Base-by-base conservation (phyloP, 2,797 vertebrate species). In the Clarias laeviceps region DNA sequence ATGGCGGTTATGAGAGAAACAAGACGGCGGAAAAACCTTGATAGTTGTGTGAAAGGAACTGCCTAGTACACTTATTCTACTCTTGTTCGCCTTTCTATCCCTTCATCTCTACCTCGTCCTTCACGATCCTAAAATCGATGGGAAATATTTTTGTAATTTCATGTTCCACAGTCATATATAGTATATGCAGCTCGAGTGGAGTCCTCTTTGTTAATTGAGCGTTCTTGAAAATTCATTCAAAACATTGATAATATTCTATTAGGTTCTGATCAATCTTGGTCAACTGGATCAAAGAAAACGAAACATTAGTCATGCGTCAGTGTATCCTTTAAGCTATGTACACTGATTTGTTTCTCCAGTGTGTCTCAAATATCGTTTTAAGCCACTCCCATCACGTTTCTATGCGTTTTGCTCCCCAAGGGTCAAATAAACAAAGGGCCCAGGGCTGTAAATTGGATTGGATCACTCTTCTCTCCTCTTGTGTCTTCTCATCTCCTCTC, bases 331-430 rank as follows among this genome's bases (percentile, higher is more conserved):
- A 56, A 40, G 32, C 54, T 45, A 59, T 45, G 64, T 22, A 79
- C 34, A 62, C n/a, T 29, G 62, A 40, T 70, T 61, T 32, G 54
- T 78, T 77, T 62, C 69, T 74, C 5, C 2, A 18, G 5, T 64
- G 37, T 45, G 32, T 80, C 56, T 40, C 54, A 79, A 84, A 84
- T 34, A 34, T 84, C 62, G 79, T 78, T 79, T 78, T 40, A 66
- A 84, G 17, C 50, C n/a, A 50, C 34, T 9, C 32, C 34, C 59
- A 27, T 32, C n/a, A 62, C 20, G 29, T 68, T 29, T 78, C 50
- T 32, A 66, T 57, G 5, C 32, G n/a, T 62, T 37, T 70, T 80
- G 32, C 4, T 37, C 20, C 83, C 65, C 54, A 62, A 61, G 65
- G 76, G 76, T 69, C 37, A 64, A 72, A 65, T 37, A 85, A 79